Base-by-base conservation (phyloP, 2,113 vertebrate genomes). In the Asarcornis scutulata region DNA sequence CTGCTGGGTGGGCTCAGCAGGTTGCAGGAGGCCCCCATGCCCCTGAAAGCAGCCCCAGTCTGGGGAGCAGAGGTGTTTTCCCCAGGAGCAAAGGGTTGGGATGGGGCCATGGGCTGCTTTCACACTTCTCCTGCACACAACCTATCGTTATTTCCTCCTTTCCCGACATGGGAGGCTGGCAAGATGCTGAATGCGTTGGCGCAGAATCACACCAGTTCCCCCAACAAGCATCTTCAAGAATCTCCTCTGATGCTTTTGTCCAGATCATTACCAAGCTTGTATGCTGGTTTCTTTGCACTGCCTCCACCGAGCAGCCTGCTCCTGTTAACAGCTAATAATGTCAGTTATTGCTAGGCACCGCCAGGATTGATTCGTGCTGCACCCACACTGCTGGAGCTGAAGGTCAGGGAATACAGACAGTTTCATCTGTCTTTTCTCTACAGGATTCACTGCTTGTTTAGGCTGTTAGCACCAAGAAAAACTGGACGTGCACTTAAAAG, bases 371-470 rank as follows among this genome's bases (percentile, higher is more conserved):
- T 90, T 66, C 22, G 14, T 4, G 32, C 13, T 9, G 72, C 53
- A 71, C 78, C 75, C 25, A 11, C 22, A 8, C 25, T 9, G 15
- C 66, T 23, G 62, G 62, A 79, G 83, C 85, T 78, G 80, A 56
- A 91, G 95, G 89, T 93, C 91, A 91, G 50, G 44, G 62, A 91
- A 93, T 0, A 75, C 22, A 93, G 59, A 60, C 72, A 88, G 83
- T 56, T 96, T 86, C 93, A 96, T 96, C 89, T 83, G 91, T 91
- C 94, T 91, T 67, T 69, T 34, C 91, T 93, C 89, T 84, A 34
- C 86, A 91, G 91, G 79, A 90, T 86, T 88, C 91, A 46, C 64
- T 86, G 93, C 89, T 91, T 75, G 83, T 94, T 89, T 93, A 88
- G 52, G 31, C 88, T 73, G 38, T 26, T 84, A 93, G 83, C 6